phyloP scores from a whole-genome alignment of 2,797 vertebrate genomes.

The Megalops cyprinoides region DNA sequence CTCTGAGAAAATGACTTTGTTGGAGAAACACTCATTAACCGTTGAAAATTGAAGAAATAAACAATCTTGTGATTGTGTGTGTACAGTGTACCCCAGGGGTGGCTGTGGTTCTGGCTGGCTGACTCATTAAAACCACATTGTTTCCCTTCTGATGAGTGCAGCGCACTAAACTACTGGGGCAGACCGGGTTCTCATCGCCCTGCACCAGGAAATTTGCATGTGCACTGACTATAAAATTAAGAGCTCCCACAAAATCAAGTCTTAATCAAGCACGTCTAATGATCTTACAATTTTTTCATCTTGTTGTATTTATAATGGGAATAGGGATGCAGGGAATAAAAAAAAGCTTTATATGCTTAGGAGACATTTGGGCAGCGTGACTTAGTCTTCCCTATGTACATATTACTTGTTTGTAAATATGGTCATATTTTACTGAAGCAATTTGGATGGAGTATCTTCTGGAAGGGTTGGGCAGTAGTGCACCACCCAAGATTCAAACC shows the following conservation, averaged over 20 bases:
- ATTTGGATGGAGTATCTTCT: background rate
- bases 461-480: background rate
- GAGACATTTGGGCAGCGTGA: background rate
- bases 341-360: conserved; percentile 12
- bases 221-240: conserved; percentile 71
- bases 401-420: background rate
- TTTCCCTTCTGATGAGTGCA: conserved; percentile 38
- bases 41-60: conserved; percentile 52
- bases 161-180: conserved; percentile 42
- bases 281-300: conserved; percentile 49
- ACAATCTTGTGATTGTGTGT: conserved; percentile 56
- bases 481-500: background rate
- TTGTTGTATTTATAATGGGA: conserved; percentile 32
- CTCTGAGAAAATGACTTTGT: conserved; percentile 43
- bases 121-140: conserved; percentile 47
- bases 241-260: conserved; percentile 62
- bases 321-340: conserved; percentile 7
- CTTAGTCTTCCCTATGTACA: background rate
- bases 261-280: conserved; percentile 68
- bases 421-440: background rate
- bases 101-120: conserved; percentile 48
- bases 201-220: conserved; percentile 62
- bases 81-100: conserved; percentile 36
- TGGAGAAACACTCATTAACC: conserved; percentile 57
- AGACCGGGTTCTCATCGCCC: conserved; percentile 37